These are phyloP conservation scores for Aplysia californica DNA, from an alignment of 1,140 invertebrate species.

Conservation along the genomic window DNA sequence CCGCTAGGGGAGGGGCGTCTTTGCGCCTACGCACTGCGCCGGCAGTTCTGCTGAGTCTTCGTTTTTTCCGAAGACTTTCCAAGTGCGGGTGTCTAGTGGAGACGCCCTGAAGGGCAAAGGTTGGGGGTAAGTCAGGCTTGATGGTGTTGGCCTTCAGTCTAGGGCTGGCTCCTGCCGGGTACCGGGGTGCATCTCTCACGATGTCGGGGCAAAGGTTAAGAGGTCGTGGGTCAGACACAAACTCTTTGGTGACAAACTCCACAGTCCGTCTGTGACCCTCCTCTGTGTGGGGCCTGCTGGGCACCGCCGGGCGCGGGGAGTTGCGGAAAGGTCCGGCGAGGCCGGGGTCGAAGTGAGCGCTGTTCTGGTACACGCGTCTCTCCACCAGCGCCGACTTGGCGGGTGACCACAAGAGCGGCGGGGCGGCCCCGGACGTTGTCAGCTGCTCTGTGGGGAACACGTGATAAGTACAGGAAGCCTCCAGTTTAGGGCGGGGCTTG, in stretches of 20 bases:
- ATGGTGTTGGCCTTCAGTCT: not conserved
- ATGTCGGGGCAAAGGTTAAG: conserved; percentile 7
- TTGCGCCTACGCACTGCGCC: not conserved
- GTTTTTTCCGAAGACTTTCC: not conserved
- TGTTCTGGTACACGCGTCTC: not conserved
- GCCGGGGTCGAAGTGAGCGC: conserved; percentile 15
- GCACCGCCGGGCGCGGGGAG: not conserved
- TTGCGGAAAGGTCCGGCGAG: not conserved
- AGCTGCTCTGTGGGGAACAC: conserved; percentile 33
- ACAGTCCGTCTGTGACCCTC: not conserved
- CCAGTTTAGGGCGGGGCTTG: conserved; percentile 28
- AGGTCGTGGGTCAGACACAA: not conserved
- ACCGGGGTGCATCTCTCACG: not conserved
- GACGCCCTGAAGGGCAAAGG: conserved; percentile 19
- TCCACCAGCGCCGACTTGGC: conserved; percentile 11
- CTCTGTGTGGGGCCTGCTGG: not conserved
- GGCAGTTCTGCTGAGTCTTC: not conserved
- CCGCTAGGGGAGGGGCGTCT: not conserved
- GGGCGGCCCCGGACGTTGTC: not conserved
- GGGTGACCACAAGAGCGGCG: conserved; percentile 14
- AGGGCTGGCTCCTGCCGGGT: not conserved
- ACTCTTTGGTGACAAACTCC: conserved; percentile 17
- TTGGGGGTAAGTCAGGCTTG: conserved; percentile 17
- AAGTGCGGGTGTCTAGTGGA: not conserved
- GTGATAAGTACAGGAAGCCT: conserved; percentile 38